Evolutionary conservation across 1,140 invertebrate species (phyloP).

Genomic region (Calliphora vicina): DNA sequence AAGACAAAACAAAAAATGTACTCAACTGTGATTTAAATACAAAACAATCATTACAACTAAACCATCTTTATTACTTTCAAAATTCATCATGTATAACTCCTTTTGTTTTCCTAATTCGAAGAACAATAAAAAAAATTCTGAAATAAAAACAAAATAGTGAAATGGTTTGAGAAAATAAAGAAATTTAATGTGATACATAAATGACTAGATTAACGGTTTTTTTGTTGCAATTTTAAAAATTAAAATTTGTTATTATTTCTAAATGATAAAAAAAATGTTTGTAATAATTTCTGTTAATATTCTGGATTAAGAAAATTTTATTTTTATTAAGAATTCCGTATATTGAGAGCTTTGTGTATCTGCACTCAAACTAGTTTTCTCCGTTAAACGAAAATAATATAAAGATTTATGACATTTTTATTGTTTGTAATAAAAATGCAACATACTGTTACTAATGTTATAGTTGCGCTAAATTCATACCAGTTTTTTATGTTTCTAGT

Average conservation of each 20-base stretch:
- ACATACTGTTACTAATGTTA: constrained; percentile 4
- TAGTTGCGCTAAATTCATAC: constrained; percentile 5
- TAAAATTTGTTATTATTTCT: no score
- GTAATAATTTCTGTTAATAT: no score
- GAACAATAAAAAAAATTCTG: not conserved
- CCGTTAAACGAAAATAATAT: not conserved
- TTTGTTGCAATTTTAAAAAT: no score
- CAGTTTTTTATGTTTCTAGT: not conserved
- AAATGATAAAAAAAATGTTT: no score
- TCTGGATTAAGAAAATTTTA: no score
- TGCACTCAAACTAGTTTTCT: not conserved
- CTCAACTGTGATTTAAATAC: not conserved
- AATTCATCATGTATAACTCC: not conserved
- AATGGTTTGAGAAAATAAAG: not conserved
- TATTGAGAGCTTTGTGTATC: no score
- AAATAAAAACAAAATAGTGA: not conserved
- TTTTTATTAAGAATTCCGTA: no score
- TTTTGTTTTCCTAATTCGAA: not conserved
- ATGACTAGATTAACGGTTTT: not conserved
- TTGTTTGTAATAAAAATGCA: constrained; percentile 17
- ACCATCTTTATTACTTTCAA: not conserved
- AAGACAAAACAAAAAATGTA: no score
- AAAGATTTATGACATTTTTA: constrained; percentile 11
- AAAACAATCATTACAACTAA: not conserved
- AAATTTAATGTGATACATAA: not conserved